Percentiles rank a stretch among this genome's conserved stretches.
phyloP scores from a whole-genome alignment of 2,113 vertebrate genomes.

The Xenus cinereus region DNA sequence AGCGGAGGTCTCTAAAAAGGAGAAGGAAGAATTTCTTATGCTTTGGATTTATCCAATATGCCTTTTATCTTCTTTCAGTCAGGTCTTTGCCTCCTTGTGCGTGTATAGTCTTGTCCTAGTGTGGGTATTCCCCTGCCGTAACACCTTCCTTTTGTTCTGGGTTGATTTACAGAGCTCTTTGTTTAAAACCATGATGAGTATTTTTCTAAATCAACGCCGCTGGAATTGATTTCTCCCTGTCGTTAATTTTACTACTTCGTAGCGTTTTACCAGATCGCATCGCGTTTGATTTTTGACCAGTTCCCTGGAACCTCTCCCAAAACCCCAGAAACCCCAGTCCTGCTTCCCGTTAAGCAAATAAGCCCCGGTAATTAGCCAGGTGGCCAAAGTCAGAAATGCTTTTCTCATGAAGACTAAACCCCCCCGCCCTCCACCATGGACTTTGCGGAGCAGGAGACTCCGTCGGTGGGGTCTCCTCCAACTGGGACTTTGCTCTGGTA shows the following conservation, averaged over 20 bases:
- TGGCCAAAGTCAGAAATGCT: background rate
- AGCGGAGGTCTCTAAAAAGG: background rate
- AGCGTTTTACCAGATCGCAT: background rate
- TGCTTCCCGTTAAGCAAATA: background rate
- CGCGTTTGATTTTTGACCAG: accelerated
- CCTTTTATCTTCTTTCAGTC: background rate
- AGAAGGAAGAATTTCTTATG: background rate
- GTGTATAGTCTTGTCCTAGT: background rate
- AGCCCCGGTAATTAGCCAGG: background rate
- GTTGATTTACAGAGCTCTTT: background rate
- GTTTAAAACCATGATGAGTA: background rate
- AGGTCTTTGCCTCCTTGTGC: background rate
- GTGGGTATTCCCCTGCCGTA: background rate
- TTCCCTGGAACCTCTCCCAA: background rate
- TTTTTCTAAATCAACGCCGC: background rate
- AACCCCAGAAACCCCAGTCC: background rate
- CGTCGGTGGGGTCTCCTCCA: background rate
- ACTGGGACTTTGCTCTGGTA: background rate
- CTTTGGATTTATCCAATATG: background rate
- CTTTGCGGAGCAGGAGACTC: background rate
- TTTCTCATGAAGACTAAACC: background rate
- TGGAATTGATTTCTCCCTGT: background rate
- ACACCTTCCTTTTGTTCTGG: background rate
- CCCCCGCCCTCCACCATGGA: background rate
- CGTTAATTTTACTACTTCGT: accelerated